These are phyloP conservation scores for Thumatha senex DNA, from an alignment of 2,888 invertebrate genomes.

Conservation along the genomic window DNA sequence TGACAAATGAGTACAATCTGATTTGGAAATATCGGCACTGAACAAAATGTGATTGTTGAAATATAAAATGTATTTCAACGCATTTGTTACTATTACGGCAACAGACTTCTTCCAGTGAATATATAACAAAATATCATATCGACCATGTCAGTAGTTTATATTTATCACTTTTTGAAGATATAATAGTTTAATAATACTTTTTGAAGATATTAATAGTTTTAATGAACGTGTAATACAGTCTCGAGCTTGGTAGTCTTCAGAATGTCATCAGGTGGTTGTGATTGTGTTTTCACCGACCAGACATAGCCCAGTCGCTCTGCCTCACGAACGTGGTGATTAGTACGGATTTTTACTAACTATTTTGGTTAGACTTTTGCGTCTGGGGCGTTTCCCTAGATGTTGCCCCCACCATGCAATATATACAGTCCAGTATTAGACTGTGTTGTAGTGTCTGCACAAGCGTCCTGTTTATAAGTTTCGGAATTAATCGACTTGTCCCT, in stretches of 20 bases:
- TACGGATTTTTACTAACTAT: too few species aligned
- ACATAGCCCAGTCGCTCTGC: not conserved
- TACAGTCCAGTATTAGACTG: not conserved
- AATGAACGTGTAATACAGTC: slow-evolving; percentile 18
- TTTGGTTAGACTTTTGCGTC: not conserved
- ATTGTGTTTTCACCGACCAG: not conserved
- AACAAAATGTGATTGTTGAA: slow-evolving; percentile 35
- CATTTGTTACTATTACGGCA: slow-evolving; percentile 20
- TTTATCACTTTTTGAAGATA: slow-evolving; percentile 21
- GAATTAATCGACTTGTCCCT: slow-evolving; percentile 53
- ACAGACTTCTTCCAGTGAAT: slow-evolving; percentile 22
- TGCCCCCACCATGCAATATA: not conserved
- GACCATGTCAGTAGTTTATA: slow-evolving; percentile 32
- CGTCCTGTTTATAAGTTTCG: slow-evolving; percentile 21
- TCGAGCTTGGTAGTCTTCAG: slow-evolving; percentile 46
- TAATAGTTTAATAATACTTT: slow-evolving; percentile 8
- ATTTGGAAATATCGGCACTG: slow-evolving; percentile 27
- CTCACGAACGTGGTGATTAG: not conserved
- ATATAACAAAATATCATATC: slow-evolving; percentile 17
- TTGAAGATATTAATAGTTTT: slow-evolving; percentile 24
- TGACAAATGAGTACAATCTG: slow-evolving; percentile 27
- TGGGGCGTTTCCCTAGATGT: not conserved
- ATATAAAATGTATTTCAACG: slow-evolving; percentile 27
- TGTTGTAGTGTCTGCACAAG: not conserved
- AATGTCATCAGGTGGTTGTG: slow-evolving; percentile 8